Conservation (phyloP, 2,113 vertebrate species). For the Mandrillus leucophaeus region DNA sequence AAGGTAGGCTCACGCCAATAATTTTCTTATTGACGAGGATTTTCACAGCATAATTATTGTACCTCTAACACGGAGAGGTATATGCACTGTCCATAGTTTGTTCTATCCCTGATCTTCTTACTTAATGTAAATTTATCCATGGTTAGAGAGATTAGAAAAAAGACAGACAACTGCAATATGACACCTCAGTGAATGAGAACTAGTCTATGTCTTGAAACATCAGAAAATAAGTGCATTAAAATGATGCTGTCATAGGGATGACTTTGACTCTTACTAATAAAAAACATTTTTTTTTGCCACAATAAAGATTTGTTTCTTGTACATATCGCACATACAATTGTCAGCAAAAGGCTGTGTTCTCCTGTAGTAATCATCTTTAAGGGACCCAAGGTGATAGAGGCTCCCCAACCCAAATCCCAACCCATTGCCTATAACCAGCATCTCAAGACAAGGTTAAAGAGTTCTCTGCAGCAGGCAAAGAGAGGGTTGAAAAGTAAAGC, state of each 20-base stretch:
- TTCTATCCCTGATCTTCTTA: not conserved
- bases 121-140: not conserved
- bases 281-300: not conserved
- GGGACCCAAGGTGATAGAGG: not conserved
- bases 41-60: not conserved
- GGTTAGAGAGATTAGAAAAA: not conserved
- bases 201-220: not conserved
- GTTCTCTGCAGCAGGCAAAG: not conserved
- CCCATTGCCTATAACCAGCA: not conserved
- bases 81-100: not conserved
- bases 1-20: not conserved
- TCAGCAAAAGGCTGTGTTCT: not conserved
- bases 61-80: not conserved
- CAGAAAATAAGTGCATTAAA: not conserved
- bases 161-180: not conserved
- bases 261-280: not conserved
- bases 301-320: not conserved
- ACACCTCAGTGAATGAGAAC: not conserved
- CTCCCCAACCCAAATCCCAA: not conserved
- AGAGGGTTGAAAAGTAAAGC: not conserved
- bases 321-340: rapidly evolving
- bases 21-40: not conserved
- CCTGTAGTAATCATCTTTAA: not conserved
- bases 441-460: not conserved
- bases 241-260: not conserved